Conservation (phyloP, 1,140 invertebrate genomes). For the Teleogryllus occipitalis region DNA sequence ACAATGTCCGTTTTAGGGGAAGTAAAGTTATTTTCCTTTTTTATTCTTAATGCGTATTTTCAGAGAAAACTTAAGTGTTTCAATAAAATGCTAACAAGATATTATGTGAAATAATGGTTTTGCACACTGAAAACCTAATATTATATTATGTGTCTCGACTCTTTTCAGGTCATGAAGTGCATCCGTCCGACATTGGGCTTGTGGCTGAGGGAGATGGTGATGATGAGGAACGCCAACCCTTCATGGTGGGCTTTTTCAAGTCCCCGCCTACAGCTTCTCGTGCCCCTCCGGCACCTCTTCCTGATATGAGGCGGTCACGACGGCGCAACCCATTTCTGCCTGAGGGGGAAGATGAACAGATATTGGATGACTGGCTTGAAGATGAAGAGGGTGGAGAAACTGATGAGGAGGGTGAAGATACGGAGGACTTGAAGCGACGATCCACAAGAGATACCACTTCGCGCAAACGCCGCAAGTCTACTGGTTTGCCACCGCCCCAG, state of each 20-base stretch:
- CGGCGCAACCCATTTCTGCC: too few relatives aligned
- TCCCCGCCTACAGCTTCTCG: neutral
- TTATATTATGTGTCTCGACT: neutral
- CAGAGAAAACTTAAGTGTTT: too few relatives aligned
- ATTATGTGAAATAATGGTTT: too few relatives aligned
- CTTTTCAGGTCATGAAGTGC: slow-evolving; percentile 16
- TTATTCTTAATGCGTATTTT: too few relatives aligned
- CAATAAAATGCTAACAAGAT: too few relatives aligned
- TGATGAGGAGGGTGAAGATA: neutral
- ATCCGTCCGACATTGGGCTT: slow-evolving; percentile 15
- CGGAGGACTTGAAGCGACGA: neutral
- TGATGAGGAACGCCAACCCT: slow-evolving; percentile 8
- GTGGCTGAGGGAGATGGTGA: neutral
- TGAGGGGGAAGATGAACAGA: neutral
- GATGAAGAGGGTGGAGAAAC: neutral
- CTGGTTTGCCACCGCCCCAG: too few relatives aligned
- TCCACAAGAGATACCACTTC: neutral
- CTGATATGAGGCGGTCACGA: too few relatives aligned
- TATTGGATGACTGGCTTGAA: neutral
- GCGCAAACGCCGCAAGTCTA: neutral
- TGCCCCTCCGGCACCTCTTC: neutral
- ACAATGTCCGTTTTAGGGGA: too few relatives aligned
- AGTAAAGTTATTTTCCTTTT: too few relatives aligned
- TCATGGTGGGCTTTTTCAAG: slow-evolving; percentile 21
- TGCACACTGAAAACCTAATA: too few relatives aligned